Evolutionary conservation across 2,113 vertebrate species (phyloP), one percentile per base, ranked within the genome.

Genomic region (Montifringilla adamsi): DNA sequence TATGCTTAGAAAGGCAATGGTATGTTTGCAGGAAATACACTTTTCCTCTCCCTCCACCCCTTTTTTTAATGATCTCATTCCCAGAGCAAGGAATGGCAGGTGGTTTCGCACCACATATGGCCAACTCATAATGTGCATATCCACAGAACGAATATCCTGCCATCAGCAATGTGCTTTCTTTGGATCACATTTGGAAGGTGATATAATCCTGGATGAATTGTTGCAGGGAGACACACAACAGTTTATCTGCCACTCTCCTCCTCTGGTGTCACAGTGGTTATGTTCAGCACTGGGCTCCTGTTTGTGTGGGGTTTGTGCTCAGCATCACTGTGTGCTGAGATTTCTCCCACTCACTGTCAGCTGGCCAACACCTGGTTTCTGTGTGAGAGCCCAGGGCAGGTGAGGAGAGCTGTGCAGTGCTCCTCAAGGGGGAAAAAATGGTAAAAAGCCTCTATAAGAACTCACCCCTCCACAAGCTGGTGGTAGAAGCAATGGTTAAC

Each of bases 41-140:
- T 85, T 90, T 88, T 86, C 72, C 67, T 76, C 75, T 92, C 35
- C 30, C 72, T 60, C 70, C 58, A 63, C 21, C 46, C 35, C 24
- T 19, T 72, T 66, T 59, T 80, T 21, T 9, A 88, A 73, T 88
- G 13, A 90, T 77, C 86, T 94, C 64, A 59, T 89, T 84, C 77
- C 64, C 69, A 89, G 76, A 81, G 39, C 31, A 66, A 86, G 55
- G 77, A 80, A 55, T 59, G 64, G 73, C 94, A 93, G 73, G 87
- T 94, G 80, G 43, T 47, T 96, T 96, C 89, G 46, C 91, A 73
- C 80, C 89, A 66, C 86, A 87, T 85, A 73, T 86, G 93, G 79
- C 43, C 83, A 88, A 17, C 43, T 73, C 79, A 60, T 69, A 58
- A 76, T 3, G 20, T 69, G 59, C 37, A 7, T 66, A 44, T 13